Conservation (phyloP, 2,113 vertebrate genomes). For the Tachysurus fulvidraco region DNA sequence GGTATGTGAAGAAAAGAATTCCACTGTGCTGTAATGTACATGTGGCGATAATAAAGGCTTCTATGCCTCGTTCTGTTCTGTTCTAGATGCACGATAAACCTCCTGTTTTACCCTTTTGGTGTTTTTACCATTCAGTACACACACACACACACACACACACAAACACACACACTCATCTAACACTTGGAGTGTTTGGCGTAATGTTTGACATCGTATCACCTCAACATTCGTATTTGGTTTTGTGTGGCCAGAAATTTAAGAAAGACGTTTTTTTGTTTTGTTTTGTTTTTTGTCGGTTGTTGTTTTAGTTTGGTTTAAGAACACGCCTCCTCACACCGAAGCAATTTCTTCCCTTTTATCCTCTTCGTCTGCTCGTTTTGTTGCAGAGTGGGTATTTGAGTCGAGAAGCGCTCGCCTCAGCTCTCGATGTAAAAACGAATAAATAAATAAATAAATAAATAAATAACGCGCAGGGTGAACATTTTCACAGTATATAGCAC, state of each 20-base stretch:
- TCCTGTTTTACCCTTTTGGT: neutral
- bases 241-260: neutral
- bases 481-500: neutral
- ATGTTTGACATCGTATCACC: neutral
- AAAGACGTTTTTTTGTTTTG: neutral
- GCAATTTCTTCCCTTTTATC: neutral
- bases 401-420: neutral
- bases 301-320: neutral
- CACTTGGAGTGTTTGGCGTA: neutral
- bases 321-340: neutral
- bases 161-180: neutral
- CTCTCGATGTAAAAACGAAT: neutral
- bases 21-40: too few relatives aligned
- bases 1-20: too few relatives aligned
- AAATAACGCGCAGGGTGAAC: neutral
- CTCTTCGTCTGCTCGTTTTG: constrained; percentile 16
- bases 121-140: neutral
- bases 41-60: too few relatives aligned
- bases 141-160: too few relatives aligned
- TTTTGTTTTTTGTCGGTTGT: neutral
- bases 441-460: neutral
- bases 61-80: too few relatives aligned
- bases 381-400: neutral
- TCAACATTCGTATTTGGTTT: neutral
- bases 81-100: neutral